phyloP scores from a whole-genome alignment of 1,140 invertebrate species.

The Oreohelix idahoensis region DNA sequence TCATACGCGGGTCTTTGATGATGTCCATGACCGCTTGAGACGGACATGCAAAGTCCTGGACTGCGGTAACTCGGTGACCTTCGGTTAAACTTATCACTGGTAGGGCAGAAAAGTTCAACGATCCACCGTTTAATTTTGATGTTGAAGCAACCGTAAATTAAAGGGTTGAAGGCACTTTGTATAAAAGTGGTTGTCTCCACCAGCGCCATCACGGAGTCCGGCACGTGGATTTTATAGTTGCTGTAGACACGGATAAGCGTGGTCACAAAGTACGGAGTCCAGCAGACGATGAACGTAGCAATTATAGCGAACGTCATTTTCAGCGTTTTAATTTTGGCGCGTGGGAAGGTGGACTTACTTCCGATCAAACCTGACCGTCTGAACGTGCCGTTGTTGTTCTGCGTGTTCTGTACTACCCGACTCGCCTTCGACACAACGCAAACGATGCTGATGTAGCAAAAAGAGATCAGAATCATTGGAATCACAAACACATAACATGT shows the following conservation, averaged over 20 bases:
- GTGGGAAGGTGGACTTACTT: constrained; percentile 62
- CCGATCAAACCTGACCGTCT: constrained; percentile 49
- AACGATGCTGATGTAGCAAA: constrained; percentile 71
- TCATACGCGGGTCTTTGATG: constrained; percentile 16
- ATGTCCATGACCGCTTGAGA: constrained; percentile 21
- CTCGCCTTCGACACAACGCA: constrained; percentile 41
- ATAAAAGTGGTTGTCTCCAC: constrained; percentile 72
- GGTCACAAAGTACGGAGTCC: constrained; percentile 74
- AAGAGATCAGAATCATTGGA: constrained; percentile 71
- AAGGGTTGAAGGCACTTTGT: constrained; percentile 73
- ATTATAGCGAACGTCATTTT: constrained; percentile 75
- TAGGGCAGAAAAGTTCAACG: constrained; percentile 59
- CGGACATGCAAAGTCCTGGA: constrained; percentile 33
- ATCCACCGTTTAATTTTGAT: constrained; percentile 65
- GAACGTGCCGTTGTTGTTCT: constrained; percentile 49
- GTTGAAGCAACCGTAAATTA: constrained; percentile 74
- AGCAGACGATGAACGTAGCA: constrained; percentile 72
- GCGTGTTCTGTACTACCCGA: constrained; percentile 38
- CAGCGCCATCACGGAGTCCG: constrained; percentile 66
- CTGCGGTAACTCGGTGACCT: constrained; percentile 28
- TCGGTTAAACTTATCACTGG: constrained; percentile 28
- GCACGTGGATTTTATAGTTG: constrained; percentile 70
- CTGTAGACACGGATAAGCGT: constrained; percentile 72
- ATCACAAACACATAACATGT: constrained; percentile 72
- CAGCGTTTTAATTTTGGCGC: constrained; percentile 74